These are phyloP conservation scores for Lepidocyrtoides sp. DNA, from an alignment of 2,888 invertebrate species.

Conservation along the genomic window DNA sequence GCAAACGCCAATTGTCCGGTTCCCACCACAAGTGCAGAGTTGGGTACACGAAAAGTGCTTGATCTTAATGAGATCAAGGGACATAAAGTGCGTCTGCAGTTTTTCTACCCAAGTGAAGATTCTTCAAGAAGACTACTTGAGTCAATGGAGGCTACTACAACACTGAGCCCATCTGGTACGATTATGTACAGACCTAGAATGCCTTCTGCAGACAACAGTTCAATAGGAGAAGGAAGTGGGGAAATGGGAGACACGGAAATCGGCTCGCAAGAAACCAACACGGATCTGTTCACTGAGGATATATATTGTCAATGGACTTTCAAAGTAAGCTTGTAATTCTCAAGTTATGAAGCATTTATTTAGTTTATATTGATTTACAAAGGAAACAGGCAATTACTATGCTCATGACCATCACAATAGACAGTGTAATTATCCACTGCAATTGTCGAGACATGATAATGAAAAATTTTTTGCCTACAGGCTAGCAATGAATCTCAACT, in stretches of 20 bases:
- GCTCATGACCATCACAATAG: too few species aligned
- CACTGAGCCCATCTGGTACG: conserved; percentile 45
- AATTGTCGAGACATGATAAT: too few species aligned
- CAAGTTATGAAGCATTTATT: neutral
- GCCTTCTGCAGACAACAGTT: neutral
- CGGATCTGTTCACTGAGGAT: conserved; percentile 55
- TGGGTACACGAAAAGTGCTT: conserved; percentile 67
- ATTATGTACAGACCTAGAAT: conserved; percentile 12
- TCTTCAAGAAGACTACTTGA: conserved; percentile 53
- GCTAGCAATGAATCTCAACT: conserved; percentile 83
- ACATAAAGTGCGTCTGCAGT: conserved; percentile 80
- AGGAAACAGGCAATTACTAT: conserved; percentile 24
- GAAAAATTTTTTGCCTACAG: conserved; percentile 50
- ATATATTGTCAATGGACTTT: conserved; percentile 84
- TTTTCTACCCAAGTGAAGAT: conserved; percentile 81
- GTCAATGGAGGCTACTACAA: conserved; percentile 45
- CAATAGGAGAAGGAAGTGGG: conserved; percentile 1
- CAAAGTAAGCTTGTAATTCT: conserved; percentile 63
- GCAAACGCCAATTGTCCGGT: conserved; percentile 64
- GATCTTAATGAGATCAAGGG: conserved; percentile 77
- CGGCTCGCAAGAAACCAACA: neutral
- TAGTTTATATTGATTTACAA: neutral
- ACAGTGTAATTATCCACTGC: too few species aligned
- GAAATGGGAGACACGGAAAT: conserved; percentile 7
- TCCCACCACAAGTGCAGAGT: conserved; percentile 59